These are phyloP conservation scores for Crotalus horridus DNA, from an alignment of 2,113 vertebrate species.

Conservation along the genomic window DNA sequence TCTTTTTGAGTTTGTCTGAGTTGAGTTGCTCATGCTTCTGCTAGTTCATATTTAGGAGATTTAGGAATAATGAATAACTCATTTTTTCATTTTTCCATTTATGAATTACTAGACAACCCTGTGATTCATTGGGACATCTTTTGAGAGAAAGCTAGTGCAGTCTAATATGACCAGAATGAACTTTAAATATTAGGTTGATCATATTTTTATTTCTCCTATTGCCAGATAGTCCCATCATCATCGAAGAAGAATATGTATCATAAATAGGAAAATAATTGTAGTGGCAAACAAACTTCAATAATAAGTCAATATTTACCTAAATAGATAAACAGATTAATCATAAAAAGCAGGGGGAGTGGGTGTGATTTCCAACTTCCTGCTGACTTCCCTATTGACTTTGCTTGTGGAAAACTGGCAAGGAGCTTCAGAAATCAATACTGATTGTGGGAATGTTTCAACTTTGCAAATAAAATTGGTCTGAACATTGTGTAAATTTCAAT, in stretches of 20 bases:
- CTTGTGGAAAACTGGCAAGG: neutral
- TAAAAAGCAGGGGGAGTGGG: neutral
- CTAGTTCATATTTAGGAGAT: neutral
- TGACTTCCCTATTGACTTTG: neutral
- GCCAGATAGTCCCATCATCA: neutral
- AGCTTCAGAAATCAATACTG: neutral
- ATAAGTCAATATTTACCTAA: neutral
- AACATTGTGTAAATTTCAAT: neutral
- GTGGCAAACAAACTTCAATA: neutral
- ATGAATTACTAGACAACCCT: neutral
- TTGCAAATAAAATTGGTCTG: neutral
- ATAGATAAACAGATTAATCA: neutral
- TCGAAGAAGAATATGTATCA: neutral
- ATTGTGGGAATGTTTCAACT: neutral
- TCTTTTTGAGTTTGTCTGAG: neutral
- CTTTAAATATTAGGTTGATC: neutral
- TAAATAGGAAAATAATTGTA: neutral
- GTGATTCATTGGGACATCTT: neutral
- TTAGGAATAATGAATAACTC: neutral
- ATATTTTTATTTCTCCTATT: neutral
- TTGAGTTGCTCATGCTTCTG: constrained; percentile 5
- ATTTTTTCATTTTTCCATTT: constrained; percentile 1
- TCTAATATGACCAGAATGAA: neutral
- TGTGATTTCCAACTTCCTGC: neutral
- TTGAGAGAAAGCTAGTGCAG: neutral